Percentiles rank a stretch among this genome's conserved stretches.
Conservation (phyloP, 2,888 invertebrate species). For the Sinodicranocentrus sp. region DNA sequence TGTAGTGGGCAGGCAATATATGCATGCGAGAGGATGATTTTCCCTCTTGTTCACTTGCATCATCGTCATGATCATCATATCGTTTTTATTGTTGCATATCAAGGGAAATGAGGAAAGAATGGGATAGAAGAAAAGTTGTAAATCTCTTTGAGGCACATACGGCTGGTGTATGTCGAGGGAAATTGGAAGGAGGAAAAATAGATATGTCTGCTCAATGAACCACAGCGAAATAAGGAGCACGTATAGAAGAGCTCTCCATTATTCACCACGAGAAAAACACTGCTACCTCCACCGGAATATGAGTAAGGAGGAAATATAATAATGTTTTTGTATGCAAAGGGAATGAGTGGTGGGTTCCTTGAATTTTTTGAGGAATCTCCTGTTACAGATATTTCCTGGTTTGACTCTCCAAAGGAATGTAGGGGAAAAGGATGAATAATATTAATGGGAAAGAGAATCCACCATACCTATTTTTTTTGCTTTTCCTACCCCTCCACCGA, state of each 20-base stretch:
- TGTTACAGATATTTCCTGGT: slow-evolving; percentile 9
- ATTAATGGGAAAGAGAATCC: slow-evolving; percentile 39
- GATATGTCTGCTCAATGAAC: slow-evolving; percentile 41
- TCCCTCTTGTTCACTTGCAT: slow-evolving; percentile 52
- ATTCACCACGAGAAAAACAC: slow-evolving; percentile 18
- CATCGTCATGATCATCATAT: slow-evolving; percentile 42
- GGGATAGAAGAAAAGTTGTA: slow-evolving; percentile 41
- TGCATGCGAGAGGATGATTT: slow-evolving; percentile 19
- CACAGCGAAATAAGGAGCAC: slow-evolving; percentile 31
- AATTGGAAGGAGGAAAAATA: slow-evolving; percentile 41
- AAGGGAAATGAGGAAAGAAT: slow-evolving; percentile 59
- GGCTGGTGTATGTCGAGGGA: no score
- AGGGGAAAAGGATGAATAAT: slow-evolving; percentile 41
- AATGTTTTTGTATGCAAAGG: neutral
- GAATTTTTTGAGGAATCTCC: neutral
- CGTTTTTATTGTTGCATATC: slow-evolving; percentile 52
- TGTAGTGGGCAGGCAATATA: neutral
- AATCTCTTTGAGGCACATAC: slow-evolving; percentile 38
- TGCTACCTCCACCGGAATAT: slow-evolving; percentile 17
- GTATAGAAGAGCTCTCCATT: no score
- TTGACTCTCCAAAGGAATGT: slow-evolving; percentile 21
- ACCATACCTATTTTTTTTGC: neutral
- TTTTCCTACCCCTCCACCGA: slow-evolving; percentile 17
- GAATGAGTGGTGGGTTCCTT: neutral
- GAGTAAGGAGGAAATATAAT: slow-evolving; percentile 11